Percentiles rank a stretch among this genome's conserved stretches.
Evolutionary conservation across 2,797 vertebrate genomes (phyloP).

Genomic region (Acanthiza pusilla): DNA sequence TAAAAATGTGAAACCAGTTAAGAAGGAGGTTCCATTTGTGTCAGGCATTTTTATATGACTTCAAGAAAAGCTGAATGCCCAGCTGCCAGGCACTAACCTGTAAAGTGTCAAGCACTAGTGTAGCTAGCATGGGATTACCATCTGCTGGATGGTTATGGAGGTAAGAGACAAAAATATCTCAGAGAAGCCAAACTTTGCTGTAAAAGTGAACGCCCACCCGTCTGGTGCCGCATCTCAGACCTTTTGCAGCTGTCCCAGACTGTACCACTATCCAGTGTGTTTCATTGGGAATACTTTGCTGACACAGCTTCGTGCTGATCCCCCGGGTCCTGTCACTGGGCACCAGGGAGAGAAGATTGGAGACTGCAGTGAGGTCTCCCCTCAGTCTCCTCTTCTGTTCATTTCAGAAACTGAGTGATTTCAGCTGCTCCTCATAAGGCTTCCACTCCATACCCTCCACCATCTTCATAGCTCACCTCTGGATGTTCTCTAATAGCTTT

Average conservation of each 20-base stretch:
- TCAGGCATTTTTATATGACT: background rate
- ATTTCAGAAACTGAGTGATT: background rate
- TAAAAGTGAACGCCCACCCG: background rate
- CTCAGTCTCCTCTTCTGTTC: background rate
- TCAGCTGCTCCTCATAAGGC: background rate
- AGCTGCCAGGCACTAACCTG: background rate
- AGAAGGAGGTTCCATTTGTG: background rate
- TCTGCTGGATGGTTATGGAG: background rate
- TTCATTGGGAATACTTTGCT: background rate
- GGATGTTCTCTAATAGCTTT: background rate
- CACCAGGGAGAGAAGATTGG: background rate
- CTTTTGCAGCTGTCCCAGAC: background rate
- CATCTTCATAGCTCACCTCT: background rate
- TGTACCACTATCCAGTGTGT: accelerated
- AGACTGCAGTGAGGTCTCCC: background rate
- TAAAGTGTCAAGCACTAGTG: background rate
- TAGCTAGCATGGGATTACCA: background rate
- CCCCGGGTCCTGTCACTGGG: background rate
- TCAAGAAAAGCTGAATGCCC: background rate
- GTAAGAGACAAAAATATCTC: background rate
- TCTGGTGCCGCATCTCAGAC: accelerated
- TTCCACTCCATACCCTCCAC: background rate
- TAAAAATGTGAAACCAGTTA: background rate
- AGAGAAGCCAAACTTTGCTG: background rate
- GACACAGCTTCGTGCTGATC: background rate